phyloP scores from a whole-genome alignment of 2,888 invertebrate species.

The Aphidius colemani region DNA sequence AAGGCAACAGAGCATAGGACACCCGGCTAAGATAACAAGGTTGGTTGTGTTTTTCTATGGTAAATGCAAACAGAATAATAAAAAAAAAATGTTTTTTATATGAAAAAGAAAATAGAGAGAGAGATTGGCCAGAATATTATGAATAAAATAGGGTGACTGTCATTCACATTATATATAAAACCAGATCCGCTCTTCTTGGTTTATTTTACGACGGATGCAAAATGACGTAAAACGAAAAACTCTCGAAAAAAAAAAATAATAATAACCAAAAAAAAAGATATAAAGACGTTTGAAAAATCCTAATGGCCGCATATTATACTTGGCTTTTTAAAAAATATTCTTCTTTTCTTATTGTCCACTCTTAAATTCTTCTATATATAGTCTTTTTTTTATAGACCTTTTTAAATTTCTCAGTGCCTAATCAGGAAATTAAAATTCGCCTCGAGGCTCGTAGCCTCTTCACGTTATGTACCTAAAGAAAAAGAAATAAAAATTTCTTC shows the following conservation, averaged over 20 bases:
- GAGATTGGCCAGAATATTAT: constrained; percentile 6
- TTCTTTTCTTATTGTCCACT: constrained; percentile 48
- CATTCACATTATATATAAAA: constrained; percentile 20
- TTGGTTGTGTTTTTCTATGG: constrained; percentile 1
- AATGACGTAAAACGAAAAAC: constrained; percentile 16
- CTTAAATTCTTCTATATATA: neutral
- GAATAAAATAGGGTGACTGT: constrained; percentile 16
- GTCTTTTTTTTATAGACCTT: neutral
- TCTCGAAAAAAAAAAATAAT: constrained; percentile 17
- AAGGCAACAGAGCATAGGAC: neutral
- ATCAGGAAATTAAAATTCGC: constrained; percentile 55
- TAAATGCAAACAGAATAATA: too few relatives aligned
- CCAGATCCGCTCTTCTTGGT: constrained; percentile 13
- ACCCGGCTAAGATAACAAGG: constrained; percentile 7
- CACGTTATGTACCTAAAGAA: neutral
- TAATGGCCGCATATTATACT: constrained; percentile 18
- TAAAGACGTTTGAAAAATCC: constrained; percentile 51
- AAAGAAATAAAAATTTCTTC: too few relatives aligned
- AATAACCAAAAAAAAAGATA: neutral
- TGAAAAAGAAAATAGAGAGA: constrained; percentile 10
- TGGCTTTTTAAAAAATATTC: constrained; percentile 51
- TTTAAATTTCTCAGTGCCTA: constrained; percentile 39
- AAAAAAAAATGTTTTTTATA: neutral
- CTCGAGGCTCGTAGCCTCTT: constrained; percentile 29
- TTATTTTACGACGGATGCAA: constrained; percentile 2